Evolutionary conservation across 2,797 vertebrate species (phyloP), one percentile per base, ranked within the genome.

Genomic region (Lindbergichthys nudifrons): DNA sequence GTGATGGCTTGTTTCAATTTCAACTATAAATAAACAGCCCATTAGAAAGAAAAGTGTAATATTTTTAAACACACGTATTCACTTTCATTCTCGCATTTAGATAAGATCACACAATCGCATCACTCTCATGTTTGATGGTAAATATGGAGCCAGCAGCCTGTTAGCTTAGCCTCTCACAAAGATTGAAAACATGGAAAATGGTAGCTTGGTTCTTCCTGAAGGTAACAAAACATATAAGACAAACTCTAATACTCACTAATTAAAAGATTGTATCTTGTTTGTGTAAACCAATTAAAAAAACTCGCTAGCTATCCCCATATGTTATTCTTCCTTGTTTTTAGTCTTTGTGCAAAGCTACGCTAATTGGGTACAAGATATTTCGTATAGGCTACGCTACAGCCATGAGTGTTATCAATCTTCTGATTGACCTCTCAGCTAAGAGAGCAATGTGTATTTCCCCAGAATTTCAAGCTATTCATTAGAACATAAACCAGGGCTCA

Each of bases 1-100:
- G 94, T 94, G 56, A 95, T 94, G 43, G 95, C 83, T 67, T 93
- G 90, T 77, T 94, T 95, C 77, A 94, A 47, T 85, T 93, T 95
- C 57, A 95, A 74, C 93, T 94, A 80, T 5, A 50, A 85, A 73
- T 72, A 77, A 52, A 18, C 57, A 52, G 3, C 10, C n/a, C 3
- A 52, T 69, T 47, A 48, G 5, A 41, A 58, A 45, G 0, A 64
- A 62, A 1, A 39, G 6, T 41, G 61, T 18, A 2, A n/a, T 18
- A 30, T 16, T 50, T 6, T 60, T 4, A 12, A 58, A 59, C 57
- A 65, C 21, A 39, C 10, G 6, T 36, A 3, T 42, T 71, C 3
- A 12, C 15, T 18, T 32, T 42, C 16, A 36, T 30, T 26, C 36
- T 26, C 14, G 54, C 4, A 53, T 16, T 19, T 45, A 39, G 36